phyloP scores from a whole-genome alignment of 2,113 vertebrate genomes.

The Neodontobutis hainanensis region DNA sequence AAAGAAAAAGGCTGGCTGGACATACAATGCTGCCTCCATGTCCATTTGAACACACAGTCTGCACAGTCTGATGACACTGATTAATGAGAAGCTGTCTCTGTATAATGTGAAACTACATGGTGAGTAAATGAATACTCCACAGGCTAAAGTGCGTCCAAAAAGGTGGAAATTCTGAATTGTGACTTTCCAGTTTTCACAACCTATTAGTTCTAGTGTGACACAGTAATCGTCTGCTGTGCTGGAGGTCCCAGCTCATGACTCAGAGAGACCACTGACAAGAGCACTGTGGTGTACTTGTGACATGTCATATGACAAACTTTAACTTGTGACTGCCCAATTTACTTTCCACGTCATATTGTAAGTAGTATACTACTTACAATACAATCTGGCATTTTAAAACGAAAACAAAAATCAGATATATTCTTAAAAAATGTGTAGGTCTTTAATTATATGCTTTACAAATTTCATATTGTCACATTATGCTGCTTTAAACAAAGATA shows the following conservation, averaged over 20 bases:
- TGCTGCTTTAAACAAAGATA: too few species aligned
- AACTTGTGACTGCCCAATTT: neutral
- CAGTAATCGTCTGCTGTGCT: neutral
- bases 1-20: slow-evolving; percentile 8
- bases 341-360: neutral
- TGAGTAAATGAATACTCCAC: slow-evolving; percentile 35
- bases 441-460: too few species aligned
- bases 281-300: neutral
- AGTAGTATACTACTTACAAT: neutral
- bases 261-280: neutral
- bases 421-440: too few species aligned
- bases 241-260: slow-evolving; percentile 3
- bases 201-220: neutral
- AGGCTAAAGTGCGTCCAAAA: slow-evolving; percentile 25
- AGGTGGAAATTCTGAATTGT: neutral
- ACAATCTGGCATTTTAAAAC: neutral
- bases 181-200: neutral
- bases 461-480: neutral
- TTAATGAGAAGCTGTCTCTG: slow-evolving; percentile 58
- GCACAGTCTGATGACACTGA: slow-evolving; percentile 54
- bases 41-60: neutral
- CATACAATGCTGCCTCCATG: neutral
- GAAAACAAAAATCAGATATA: neutral
- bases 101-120: slow-evolving; percentile 39
- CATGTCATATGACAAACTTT: neutral